These are phyloP conservation scores for Pollimyrus isidori DNA, from an alignment of 2,113 vertebrate genomes.

Conservation along the genomic window DNA sequence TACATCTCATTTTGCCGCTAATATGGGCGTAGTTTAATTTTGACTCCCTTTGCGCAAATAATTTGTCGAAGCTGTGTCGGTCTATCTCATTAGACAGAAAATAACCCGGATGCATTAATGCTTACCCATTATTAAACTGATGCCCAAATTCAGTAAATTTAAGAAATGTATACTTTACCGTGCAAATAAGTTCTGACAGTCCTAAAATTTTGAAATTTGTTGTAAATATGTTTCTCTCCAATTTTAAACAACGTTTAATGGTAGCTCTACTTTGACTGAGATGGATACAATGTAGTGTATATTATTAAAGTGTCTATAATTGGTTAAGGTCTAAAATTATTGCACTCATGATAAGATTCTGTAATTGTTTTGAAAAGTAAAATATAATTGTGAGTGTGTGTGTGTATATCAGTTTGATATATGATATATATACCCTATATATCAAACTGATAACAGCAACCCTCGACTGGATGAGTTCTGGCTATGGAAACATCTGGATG, in stretches of 20 bases:
- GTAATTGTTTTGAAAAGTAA: background rate
- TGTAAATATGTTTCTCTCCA: background rate
- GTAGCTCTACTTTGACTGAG: background rate
- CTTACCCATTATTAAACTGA: background rate
- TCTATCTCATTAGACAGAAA: background rate
- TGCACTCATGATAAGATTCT: background rate
- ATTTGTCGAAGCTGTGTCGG: background rate
- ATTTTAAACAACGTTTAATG: background rate
- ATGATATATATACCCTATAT: no score
- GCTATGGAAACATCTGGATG: background rate
- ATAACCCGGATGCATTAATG: background rate
- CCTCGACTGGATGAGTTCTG: background rate
- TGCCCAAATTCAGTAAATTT: background rate
- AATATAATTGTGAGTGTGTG: no score
- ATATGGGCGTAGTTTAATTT: background rate
- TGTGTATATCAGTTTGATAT: no score
- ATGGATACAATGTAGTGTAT: background rate
- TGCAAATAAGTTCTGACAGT: background rate
- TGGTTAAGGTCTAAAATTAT: background rate
- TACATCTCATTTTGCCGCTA: background rate
- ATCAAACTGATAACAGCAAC: background rate
- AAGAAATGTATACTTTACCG: background rate
- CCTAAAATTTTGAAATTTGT: background rate
- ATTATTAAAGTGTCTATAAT: background rate
- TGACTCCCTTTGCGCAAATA: background rate